Evolutionary conservation across 2,113 vertebrate genomes (phyloP).

Genomic region (Loxodonta africana): DNA sequence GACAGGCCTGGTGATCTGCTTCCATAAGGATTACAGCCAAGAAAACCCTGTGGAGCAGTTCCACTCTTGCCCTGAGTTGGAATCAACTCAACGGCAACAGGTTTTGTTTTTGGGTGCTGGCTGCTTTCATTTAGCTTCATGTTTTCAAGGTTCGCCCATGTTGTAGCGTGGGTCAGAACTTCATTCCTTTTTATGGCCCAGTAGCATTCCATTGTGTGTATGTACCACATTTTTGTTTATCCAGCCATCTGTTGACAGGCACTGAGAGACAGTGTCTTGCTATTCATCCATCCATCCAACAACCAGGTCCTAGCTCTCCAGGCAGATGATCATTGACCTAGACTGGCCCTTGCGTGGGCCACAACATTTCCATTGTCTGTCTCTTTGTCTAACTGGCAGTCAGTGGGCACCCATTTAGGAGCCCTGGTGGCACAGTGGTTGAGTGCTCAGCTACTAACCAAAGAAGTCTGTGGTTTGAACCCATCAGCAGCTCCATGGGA

Average conservation of each 20-base stretch:
- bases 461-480: no score
- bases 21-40: neutral
- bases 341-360: neutral
- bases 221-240: neutral
- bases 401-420: neutral
- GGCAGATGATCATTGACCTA: neutral
- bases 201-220: neutral
- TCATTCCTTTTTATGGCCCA: neutral
- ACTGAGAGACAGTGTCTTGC: no score
- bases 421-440: no score
- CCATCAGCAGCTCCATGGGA: no score
- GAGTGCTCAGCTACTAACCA: no score
- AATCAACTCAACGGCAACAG: neutral
- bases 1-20: no score
- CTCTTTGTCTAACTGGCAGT: neutral
- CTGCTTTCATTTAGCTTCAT: neutral
- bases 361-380: rapidly evolving
- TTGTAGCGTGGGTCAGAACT: neutral
- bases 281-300: neutral
- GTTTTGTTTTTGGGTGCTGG: neutral
- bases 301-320: neutral
- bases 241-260: neutral
- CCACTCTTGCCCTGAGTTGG: neutral
- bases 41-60: neutral
- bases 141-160: neutral